Evolutionary conservation across 2,797 vertebrate genomes (phyloP).

Genomic region (Falco peregrinus): DNA sequence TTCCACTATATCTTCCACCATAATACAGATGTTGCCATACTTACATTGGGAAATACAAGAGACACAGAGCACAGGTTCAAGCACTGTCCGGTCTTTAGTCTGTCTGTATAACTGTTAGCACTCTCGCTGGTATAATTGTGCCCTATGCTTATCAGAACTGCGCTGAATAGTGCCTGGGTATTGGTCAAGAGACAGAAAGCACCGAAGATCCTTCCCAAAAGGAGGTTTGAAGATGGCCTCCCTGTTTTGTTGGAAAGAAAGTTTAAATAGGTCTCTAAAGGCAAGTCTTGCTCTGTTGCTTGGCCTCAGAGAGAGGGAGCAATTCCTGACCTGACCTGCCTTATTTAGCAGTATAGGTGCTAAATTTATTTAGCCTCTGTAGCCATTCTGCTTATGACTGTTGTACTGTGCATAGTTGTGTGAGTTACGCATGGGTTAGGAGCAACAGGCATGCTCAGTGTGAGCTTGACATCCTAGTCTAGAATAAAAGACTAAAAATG

Average conservation of each 20-base stretch:
- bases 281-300: not conserved
- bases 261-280: not conserved
- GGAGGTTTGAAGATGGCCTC: not conserved
- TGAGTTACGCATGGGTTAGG: not conserved
- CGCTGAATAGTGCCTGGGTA: not conserved
- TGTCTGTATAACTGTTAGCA: not conserved
- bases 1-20: not conserved
- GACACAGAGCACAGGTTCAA: not conserved
- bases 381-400: not conserved
- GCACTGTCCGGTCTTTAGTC: not conserved
- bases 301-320: not conserved
- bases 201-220: not conserved
- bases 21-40: not conserved
- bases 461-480: not conserved
- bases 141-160: not conserved
- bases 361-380: not conserved
- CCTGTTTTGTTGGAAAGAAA: not conserved
- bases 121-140: not conserved
- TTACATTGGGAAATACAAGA: not conserved
- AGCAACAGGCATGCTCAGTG: not conserved
- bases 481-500: not conserved
- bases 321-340: too few species aligned
- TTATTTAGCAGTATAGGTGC: not conserved
- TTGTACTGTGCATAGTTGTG: not conserved
- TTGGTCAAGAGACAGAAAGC: not conserved